Evolutionary conservation across 2,797 vertebrate genomes (phyloP).

Genomic region (Momotus momota): DNA sequence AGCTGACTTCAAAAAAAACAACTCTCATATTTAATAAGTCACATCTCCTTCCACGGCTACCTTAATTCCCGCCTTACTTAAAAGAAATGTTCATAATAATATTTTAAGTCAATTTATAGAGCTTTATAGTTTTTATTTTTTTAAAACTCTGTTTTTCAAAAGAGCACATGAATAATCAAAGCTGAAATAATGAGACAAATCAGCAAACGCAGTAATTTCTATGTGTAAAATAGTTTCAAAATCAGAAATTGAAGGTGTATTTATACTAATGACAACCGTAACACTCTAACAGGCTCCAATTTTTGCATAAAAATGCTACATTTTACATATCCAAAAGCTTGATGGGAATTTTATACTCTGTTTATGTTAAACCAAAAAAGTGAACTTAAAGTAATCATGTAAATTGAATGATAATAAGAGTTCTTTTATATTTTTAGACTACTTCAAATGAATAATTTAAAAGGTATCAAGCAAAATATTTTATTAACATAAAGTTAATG

Average conservation of each 20-base stretch:
- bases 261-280: constrained; percentile 84
- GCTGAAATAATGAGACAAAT: constrained; percentile 78
- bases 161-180: constrained; percentile 74
- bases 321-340: constrained; percentile 81
- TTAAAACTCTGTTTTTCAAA: constrained; percentile 39
- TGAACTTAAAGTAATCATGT: constrained; percentile 87
- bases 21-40: neutral
- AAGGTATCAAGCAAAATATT: constrained; percentile 85
- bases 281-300: constrained; percentile 81
- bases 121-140: neutral
- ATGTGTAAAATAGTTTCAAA: constrained; percentile 78
- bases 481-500: constrained; percentile 87
- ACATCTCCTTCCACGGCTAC: neutral
- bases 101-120: neutral
- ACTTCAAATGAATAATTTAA: constrained; percentile 86
- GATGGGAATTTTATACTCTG: constrained; percentile 81
- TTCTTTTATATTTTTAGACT: constrained; percentile 87
- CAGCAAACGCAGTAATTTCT: constrained; percentile 81
- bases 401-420: constrained; percentile 88
- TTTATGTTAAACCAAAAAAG: constrained; percentile 84
- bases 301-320: constrained; percentile 84
- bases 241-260: constrained; percentile 82
- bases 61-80: neutral
- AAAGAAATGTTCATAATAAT: neutral
- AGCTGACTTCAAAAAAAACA: neutral